Evolutionary conservation across 2,888 invertebrate genomes (phyloP).

Genomic region (Tribolium freemani): DNA sequence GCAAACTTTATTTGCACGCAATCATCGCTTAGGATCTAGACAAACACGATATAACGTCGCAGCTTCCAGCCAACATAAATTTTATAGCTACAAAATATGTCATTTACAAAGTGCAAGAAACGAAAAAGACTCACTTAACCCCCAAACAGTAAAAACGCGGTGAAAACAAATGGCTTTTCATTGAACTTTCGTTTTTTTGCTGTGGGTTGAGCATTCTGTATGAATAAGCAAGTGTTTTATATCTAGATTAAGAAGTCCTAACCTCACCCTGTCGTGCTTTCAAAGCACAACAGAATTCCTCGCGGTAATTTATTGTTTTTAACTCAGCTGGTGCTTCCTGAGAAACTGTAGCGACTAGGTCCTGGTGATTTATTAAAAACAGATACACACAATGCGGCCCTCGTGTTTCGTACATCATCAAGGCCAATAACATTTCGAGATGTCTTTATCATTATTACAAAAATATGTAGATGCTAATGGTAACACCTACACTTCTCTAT

Average conservation of each 20-base stretch:
- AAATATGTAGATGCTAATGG: slow-evolving; percentile 28
- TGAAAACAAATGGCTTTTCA: background rate
- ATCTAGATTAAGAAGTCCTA: slow-evolving; percentile 17
- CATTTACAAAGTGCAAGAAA: slow-evolving; percentile 27
- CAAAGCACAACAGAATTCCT: slow-evolving; percentile 12
- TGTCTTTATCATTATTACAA: slow-evolving; percentile 25
- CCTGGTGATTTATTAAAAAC: slow-evolving; percentile 16
- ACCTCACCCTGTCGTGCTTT: slow-evolving; percentile 9
- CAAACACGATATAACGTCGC: slow-evolving; percentile 29
- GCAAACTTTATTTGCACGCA: slow-evolving; percentile 17
- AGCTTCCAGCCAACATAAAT: slow-evolving; percentile 21
- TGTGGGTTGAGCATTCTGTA: slow-evolving; percentile 7
- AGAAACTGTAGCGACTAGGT: background rate
- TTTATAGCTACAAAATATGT: slow-evolving; percentile 30
- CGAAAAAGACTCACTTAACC: background rate
- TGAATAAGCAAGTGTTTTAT: slow-evolving; percentile 15
- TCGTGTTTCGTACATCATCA: slow-evolving; percentile 20
- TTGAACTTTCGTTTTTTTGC: background rate
- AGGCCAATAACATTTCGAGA: slow-evolving; percentile 16
- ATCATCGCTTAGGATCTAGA: slow-evolving; percentile 22
- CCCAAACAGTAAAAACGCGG: background rate
- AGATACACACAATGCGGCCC: slow-evolving; percentile 1
- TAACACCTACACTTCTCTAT: slow-evolving; percentile 13
- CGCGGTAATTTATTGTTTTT: slow-evolving; percentile 20
- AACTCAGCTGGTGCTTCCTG: slow-evolving; percentile 23